Evolutionary conservation across 2,888 invertebrate genomes (phyloP).

Genomic region (Neria commutata): DNA sequence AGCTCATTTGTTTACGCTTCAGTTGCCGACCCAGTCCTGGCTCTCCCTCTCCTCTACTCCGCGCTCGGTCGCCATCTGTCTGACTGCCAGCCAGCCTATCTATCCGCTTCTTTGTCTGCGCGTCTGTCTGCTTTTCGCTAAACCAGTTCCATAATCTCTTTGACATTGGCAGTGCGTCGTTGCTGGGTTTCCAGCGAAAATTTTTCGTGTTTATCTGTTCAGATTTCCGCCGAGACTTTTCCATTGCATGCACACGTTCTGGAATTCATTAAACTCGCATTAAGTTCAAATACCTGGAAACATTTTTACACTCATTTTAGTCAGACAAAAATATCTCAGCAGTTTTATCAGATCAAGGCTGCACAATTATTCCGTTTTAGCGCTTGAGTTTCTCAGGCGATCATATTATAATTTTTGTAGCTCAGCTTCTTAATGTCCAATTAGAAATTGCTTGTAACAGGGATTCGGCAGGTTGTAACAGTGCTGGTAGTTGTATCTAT

Average conservation of each 20-base stretch:
- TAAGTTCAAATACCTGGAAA: background rate
- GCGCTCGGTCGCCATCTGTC: no score
- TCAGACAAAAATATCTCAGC: background rate
- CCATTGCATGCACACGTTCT: background rate
- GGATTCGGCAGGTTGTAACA: no score
- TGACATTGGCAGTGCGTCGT: background rate
- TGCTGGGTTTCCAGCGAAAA: slow-evolving; percentile 3
- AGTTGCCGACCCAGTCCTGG: background rate
- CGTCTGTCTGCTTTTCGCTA: no score
- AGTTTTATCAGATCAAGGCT: slow-evolving; percentile 1
- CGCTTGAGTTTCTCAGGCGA: background rate
- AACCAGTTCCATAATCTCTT: background rate
- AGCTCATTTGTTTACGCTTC: slow-evolving; percentile 12
- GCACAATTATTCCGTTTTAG: background rate
- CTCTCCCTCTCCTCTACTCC: background rate
- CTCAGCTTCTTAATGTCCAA: no score
- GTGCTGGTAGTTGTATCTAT: no score
- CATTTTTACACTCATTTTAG: background rate
- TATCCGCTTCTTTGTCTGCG: background rate
- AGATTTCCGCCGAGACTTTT: background rate
- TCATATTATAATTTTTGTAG: no score
- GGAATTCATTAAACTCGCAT: slow-evolving; percentile 11
- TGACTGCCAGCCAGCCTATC: no score
- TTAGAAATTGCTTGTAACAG: no score
- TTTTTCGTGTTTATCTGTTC: slow-evolving; percentile 7